A percentile compares a stretch with the other conserved stretches of the same genome.
Evolutionary conservation across 2,113 vertebrate genomes (phyloP).

Genomic region (mouse (Mus musculus)): DNA sequence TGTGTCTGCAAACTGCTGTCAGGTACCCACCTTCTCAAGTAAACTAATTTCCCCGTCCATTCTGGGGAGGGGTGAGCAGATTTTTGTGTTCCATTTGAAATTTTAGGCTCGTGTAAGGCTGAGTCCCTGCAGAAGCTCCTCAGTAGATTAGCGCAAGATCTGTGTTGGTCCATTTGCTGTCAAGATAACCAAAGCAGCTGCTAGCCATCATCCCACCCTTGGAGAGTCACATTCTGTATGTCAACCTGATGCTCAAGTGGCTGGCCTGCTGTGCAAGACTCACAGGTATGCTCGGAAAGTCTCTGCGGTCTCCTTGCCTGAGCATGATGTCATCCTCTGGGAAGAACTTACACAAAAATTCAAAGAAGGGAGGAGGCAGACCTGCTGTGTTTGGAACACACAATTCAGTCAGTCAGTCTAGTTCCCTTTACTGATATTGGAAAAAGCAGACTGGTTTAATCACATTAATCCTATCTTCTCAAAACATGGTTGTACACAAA

Average conservation of each 20-base stretch:
- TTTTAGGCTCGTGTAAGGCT: accelerated
- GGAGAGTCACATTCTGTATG: accelerated
- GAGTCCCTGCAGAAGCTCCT: background rate
- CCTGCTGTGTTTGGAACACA: accelerated
- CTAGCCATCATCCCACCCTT: background rate
- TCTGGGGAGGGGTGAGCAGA: background rate
- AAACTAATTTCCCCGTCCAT: background rate
- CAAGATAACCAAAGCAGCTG: background rate
- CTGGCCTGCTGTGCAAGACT: accelerated
- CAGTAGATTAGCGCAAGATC: too few species aligned
- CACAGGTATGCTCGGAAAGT: accelerated
- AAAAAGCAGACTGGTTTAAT: background rate
- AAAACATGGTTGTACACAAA: background rate
- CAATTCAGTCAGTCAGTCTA: accelerated
- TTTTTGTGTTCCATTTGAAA: background rate
- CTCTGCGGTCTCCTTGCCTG: background rate
- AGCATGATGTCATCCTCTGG: accelerated
- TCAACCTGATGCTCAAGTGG: background rate
- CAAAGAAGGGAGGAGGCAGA: accelerated
- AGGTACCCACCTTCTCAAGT: background rate
- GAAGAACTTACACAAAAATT: background rate
- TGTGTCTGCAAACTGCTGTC: too few species aligned
- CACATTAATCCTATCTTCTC: too few species aligned
- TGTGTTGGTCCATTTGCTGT: background rate
- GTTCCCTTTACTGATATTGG: background rate